Evolutionary conservation across 37 sponge, comb jelly and placozoan species (phyloP), one percentile per base, ranked within the genome.

Genomic region (Aplysina aerophoba): DNA sequence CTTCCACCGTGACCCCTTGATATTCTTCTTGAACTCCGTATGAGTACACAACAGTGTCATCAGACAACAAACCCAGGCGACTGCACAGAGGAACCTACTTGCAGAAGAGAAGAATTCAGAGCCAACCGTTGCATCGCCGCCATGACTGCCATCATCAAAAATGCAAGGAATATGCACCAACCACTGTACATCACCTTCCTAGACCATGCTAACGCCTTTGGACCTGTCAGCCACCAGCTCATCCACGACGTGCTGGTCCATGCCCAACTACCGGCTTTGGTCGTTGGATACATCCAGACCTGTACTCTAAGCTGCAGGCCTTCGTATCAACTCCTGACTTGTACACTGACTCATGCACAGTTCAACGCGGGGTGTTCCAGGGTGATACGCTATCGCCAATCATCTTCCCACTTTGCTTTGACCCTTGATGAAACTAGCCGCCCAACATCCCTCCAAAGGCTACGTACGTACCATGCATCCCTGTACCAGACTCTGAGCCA

Each of bases 181-280:
- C 78, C 79, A 6, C 86, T 85, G 24, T 4, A 40, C 11, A 14
- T 85, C 8, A 77, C 65, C 66, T 85, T 85, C 37, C 6, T 75
- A 0, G 86, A 85, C 36, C 86, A 78, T 3, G 13, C 21, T 11
- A 85, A 85, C 78, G 86, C 86, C 13, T 85, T 85, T 85, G 79
- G 86, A 1, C 59, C n/a, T n/a, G n/a, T n/a, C n/a, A n/a, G n/a
- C n/a, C 59, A 57, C 17, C 59, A 57, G 17, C 59, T 57, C 59
- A 57, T 57, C 15, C 59, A 20, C 15, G 59, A 57, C 59, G 17
- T 57, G 59, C 59, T 57, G 17, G 17, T 17, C 17, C 59, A 57
- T 17, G 17, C 17, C 17, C 59, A 57, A 17, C 59, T 57, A 57
- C 17, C 59, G 17, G 15, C 59, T 20, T 57, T 17, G 17, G 17